Conservation (phyloP, 1,140 invertebrate species). For the Drosophila funebris region DNA sequence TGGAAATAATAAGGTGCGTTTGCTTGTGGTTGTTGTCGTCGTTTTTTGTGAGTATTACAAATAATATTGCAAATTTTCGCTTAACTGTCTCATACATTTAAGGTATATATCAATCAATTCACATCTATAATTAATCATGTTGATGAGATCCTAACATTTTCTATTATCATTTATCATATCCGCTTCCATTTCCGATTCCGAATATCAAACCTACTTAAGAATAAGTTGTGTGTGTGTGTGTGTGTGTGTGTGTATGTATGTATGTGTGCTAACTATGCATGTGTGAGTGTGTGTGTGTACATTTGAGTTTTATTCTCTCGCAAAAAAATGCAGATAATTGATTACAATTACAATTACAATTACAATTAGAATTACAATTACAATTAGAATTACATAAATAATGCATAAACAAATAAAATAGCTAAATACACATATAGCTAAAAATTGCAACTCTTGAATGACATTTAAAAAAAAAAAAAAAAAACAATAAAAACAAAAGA, state of each 20-base stretch:
- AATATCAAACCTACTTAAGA: conserved; percentile 35
- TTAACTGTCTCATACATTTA: conserved; percentile 15
- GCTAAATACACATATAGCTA: conserved; percentile 33
- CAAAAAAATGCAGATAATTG: conserved; percentile 28
- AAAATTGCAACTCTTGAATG: conserved; percentile 39
- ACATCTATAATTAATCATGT: conserved; percentile 19
- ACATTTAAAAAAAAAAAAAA: neutral
- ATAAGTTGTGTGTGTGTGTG: conserved; percentile 9
- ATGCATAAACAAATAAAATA: conserved; percentile 16
- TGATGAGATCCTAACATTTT: conserved; percentile 12
- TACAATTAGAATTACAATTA: conserved; percentile 28
- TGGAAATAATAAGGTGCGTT: conserved; percentile 32
- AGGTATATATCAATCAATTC: conserved; percentile 12
- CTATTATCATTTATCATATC: conserved; percentile 8
- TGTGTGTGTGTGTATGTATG: conserved; percentile 2
- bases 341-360: conserved; percentile 14
- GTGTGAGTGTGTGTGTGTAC: conserved; percentile 35
- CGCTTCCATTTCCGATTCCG: conserved; percentile 11
- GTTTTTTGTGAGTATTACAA: conserved; percentile 54
- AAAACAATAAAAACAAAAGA: neutral
- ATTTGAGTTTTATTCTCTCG: conserved; percentile 26
- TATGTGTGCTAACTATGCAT: conserved; percentile 19
- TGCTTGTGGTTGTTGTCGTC: conserved; percentile 14
- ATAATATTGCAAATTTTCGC: conserved; percentile 53
- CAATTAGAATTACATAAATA: conserved; percentile 23